Evolutionary conservation across 92 coral and sea anemone species (phyloP).

Genomic region (Ricordea florida): DNA sequence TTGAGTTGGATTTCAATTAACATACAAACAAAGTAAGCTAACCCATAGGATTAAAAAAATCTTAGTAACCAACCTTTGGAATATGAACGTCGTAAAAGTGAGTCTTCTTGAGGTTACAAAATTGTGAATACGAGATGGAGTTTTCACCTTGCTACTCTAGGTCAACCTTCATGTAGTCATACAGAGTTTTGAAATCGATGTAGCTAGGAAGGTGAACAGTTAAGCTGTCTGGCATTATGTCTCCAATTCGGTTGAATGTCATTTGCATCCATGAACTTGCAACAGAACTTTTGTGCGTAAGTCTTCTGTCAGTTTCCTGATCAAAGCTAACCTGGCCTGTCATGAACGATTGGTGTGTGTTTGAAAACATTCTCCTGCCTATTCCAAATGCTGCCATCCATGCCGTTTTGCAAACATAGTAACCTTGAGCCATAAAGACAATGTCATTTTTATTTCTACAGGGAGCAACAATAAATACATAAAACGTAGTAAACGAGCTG

Average conservation of each 20-base stretch:
- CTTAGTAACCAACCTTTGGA: conserved; percentile 1
- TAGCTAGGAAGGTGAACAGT: not conserved
- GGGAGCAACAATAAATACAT: too few relatives aligned
- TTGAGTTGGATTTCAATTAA: too few relatives aligned
- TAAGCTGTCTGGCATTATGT: conserved; percentile 14
- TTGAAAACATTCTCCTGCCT: too few relatives aligned
- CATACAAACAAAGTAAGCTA: too few relatives aligned
- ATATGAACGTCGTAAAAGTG: not conserved
- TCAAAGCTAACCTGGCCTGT: not conserved
- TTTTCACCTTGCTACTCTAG: not conserved
- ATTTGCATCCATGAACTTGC: conserved; percentile 7
- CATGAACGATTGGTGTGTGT: too few relatives aligned
- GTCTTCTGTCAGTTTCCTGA: not conserved
- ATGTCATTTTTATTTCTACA: too few relatives aligned
- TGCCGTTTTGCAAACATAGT: too few relatives aligned
- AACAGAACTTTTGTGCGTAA: not conserved
- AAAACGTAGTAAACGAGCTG: too few relatives aligned
- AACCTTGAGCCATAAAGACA: too few relatives aligned
- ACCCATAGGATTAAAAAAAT: too few relatives aligned
- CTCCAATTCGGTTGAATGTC: not conserved
- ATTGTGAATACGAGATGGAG: not conserved
- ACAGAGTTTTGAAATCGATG: not conserved
- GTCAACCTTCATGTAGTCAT: not conserved
- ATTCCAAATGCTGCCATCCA: too few relatives aligned
- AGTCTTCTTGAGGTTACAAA: not conserved